Conservation (phyloP, 2,888 invertebrate species). For the Diploptera punctata region DNA sequence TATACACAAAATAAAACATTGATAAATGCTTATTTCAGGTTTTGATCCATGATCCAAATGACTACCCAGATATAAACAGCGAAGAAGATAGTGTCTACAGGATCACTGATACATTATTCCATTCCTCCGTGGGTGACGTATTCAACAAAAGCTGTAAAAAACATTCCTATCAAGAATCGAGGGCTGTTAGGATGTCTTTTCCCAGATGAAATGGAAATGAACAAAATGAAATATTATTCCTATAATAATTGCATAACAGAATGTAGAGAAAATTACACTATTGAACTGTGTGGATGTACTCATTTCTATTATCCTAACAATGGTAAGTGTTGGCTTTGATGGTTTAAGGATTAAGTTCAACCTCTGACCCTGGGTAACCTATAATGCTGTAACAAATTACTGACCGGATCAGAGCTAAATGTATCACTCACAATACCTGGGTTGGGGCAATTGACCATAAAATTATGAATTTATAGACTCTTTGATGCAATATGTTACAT, state of each 20-base stretch:
- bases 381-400: too few relatives aligned
- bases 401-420: too few relatives aligned
- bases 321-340: slow-evolving; percentile 51
- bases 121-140: slow-evolving; percentile 70
- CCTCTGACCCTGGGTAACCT: too few relatives aligned
- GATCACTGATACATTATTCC: slow-evolving; percentile 66
- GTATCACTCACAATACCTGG: too few relatives aligned
- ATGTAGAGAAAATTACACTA: slow-evolving; percentile 60
- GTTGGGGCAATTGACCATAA: not conserved
- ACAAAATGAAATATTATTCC: slow-evolving; percentile 60
- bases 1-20: too few relatives aligned
- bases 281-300: slow-evolving; percentile 63
- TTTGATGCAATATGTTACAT: too few relatives aligned
- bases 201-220: slow-evolving; percentile 57
- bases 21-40: slow-evolving; percentile 60
- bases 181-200: slow-evolving; percentile 61
- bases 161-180: slow-evolving; percentile 58
- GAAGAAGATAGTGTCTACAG: slow-evolving; percentile 63
- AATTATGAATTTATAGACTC: too few relatives aligned
- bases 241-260: slow-evolving; percentile 71
- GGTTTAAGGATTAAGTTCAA: too few relatives aligned
- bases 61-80: slow-evolving; percentile 69
- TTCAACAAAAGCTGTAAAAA: slow-evolving; percentile 61
- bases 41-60: slow-evolving; percentile 68
- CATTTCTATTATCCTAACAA: slow-evolving; percentile 63